phyloP scores from a whole-genome alignment of 2,888 invertebrate species.

The Archaeoteleia sp. region DNA sequence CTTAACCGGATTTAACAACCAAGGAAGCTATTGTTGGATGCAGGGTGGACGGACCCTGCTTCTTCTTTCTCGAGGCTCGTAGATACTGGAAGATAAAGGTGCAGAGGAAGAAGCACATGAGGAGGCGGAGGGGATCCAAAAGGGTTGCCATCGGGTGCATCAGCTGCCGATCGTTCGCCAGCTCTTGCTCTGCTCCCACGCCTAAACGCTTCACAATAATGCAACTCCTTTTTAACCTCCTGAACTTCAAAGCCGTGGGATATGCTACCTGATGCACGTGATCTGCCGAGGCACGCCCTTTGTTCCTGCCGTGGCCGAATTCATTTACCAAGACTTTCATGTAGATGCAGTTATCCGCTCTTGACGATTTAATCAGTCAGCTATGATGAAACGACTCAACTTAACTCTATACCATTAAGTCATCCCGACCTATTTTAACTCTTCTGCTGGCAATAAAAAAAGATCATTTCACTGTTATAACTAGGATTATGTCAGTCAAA shows the following conservation, averaged over 20 bases:
- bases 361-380: constrained; percentile 36
- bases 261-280: constrained; percentile 48
- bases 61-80: constrained; percentile 32
- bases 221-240: constrained; percentile 46
- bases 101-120: constrained; percentile 22
- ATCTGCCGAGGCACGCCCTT: constrained; percentile 32
- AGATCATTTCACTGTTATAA: no score
- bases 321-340: constrained; percentile 14
- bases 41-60: constrained; percentile 25
- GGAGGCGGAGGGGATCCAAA: constrained; percentile 22
- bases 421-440: no score
- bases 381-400: not conserved
- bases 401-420: no score
- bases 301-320: constrained; percentile 32
- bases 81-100: constrained; percentile 41
- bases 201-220: constrained; percentile 47
- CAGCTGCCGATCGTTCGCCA: constrained; percentile 30
- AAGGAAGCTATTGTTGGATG: constrained; percentile 20
- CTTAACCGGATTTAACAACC: constrained; percentile 30
- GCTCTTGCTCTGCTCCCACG: constrained; percentile 41
- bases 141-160: constrained; percentile 43
- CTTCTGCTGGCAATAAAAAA: no score
- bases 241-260: constrained; percentile 37
- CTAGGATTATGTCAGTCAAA: no score
- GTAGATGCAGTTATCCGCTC: constrained; percentile 25